These are phyloP conservation scores for Drosophila buzzatii DNA, from an alignment of 2,888 invertebrate species.

Conservation along the genomic window DNA sequence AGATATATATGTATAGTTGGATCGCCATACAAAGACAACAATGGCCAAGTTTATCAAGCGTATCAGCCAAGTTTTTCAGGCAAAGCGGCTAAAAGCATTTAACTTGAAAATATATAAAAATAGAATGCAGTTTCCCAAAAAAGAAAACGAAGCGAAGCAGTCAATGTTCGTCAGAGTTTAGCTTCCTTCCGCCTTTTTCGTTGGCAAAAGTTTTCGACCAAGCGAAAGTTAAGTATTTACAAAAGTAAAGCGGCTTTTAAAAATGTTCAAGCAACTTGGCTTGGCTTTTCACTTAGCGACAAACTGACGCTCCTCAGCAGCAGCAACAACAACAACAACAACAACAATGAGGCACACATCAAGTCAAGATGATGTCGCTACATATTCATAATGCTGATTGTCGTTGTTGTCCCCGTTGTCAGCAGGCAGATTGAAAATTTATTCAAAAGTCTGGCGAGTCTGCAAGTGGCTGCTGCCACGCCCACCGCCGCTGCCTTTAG, in stretches of 20 bases:
- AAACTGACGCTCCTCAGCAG: slow-evolving; percentile 38
- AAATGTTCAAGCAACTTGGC: slow-evolving; percentile 67
- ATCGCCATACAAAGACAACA: slow-evolving; percentile 2
- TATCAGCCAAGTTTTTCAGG: slow-evolving; percentile 50
- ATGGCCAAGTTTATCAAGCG: slow-evolving; percentile 41
- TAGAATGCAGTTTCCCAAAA: slow-evolving; percentile 20
- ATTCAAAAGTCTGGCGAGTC: slow-evolving; percentile 71
- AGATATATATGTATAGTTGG: not conserved
- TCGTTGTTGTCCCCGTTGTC: slow-evolving; percentile 49
- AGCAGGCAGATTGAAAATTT: slow-evolving; percentile 69
- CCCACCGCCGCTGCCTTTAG: not conserved
- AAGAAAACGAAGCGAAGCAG: not conserved
- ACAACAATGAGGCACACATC: slow-evolving; percentile 50
- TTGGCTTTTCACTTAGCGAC: slow-evolving; percentile 70
- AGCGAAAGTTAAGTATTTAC: slow-evolving; percentile 61
- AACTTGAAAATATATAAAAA: slow-evolving; percentile 26
- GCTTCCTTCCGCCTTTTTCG: slow-evolving; percentile 31
- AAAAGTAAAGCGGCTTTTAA: slow-evolving; percentile 76
- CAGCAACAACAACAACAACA: slow-evolving; percentile 10
- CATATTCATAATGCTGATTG: slow-evolving; percentile 76
- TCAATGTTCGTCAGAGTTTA: slow-evolving; percentile 46
- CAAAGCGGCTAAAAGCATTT: slow-evolving; percentile 74
- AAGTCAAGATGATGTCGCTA: slow-evolving; percentile 67
- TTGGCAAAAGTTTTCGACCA: slow-evolving; percentile 58
- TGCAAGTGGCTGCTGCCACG: slow-evolving; percentile 42